These are phyloP conservation scores for Hypselothyrea guttata DNA, from an alignment of 2,888 invertebrate species.

Conservation along the genomic window DNA sequence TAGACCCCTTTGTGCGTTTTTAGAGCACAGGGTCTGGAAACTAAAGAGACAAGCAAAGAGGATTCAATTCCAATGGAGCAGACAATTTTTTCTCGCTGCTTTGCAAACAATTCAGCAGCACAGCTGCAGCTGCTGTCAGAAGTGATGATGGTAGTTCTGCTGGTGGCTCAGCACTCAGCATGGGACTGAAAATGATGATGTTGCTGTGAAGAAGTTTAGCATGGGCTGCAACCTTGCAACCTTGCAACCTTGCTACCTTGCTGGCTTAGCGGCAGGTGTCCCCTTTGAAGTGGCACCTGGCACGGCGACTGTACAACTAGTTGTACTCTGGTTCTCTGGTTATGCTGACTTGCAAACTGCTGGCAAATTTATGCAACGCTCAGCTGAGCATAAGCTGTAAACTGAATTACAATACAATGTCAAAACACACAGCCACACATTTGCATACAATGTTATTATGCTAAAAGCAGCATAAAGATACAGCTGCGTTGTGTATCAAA, in stretches of 20 bases:
- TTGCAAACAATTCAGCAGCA: not conserved
- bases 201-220: constrained; percentile 32
- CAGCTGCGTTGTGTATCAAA: constrained; percentile 40
- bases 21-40: too few relatives aligned
- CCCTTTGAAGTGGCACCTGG: not conserved
- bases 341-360: constrained; percentile 64
- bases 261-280: constrained; percentile 24
- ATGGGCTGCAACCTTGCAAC: constrained; percentile 23
- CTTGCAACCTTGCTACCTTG: constrained; percentile 19
- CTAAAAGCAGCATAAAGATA: constrained; percentile 30
- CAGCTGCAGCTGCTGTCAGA: constrained; percentile 13
- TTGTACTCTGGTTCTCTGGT: constrained; percentile 4
- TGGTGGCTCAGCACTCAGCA: not conserved
- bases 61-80: constrained; percentile 47
- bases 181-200: constrained; percentile 34
- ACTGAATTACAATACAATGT: constrained; percentile 44
- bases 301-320: constrained; percentile 4
- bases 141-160: constrained; percentile 12
- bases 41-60: not conserved
- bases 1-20: too few relatives aligned
- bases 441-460: constrained; percentile 31
- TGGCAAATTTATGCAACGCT: constrained; percentile 72
- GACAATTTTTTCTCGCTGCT: constrained; percentile 31
- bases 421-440: constrained; percentile 5
- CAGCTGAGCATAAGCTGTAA: constrained; percentile 48